Evolutionary conservation across 2,888 invertebrate species (phyloP), one percentile per base, ranked within the genome.

Genomic region (Altica lythri): DNA sequence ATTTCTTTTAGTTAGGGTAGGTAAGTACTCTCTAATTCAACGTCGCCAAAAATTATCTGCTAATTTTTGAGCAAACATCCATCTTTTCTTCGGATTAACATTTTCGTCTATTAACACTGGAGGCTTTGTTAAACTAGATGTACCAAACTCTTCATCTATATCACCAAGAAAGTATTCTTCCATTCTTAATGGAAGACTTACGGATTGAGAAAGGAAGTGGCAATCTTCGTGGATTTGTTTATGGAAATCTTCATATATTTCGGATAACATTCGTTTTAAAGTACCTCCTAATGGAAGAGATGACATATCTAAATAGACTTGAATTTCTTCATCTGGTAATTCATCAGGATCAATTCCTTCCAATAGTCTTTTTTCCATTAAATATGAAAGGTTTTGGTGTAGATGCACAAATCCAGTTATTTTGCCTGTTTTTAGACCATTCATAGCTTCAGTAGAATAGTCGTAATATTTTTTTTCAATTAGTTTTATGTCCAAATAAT

Each of bases 91-190:
- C n/a, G n/a, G n/a, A n/a, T n/a, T n/a, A n/a, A n/a, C n/a, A n/a
- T n/a, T n/a, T n/a, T n/a, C n/a, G n/a, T n/a, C n/a, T n/a, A n/a
- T n/a, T n/a, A n/a, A n/a, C n/a, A n/a, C n/a, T n/a, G n/a, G n/a
- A n/a, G n/a, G n/a, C n/a, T n/a, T n/a, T n/a, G n/a, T n/a, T n/a
- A n/a, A n/a, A n/a, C n/a, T n/a, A n/a, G n/a, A n/a, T n/a, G n/a
- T n/a, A n/a, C n/a, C 84, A 71, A 88, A 90, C 59, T 85, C 86
- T 1, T 88, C 83, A 49, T 88, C 80, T 14, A 47, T 46, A 48
- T 77, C 76, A 1, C 92, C 92, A 68, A 83, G 90, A 35, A 92
- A 77, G 0, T 89, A 89, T n/a, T 85, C 80, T n/a, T 85, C 80
- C 8, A 61, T 12, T 4, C 58, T 56, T 5, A 90, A 78, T 1